phyloP scores from a whole-genome alignment of 2,797 vertebrate genomes.

The Tympanoctomys barrerae region DNA sequence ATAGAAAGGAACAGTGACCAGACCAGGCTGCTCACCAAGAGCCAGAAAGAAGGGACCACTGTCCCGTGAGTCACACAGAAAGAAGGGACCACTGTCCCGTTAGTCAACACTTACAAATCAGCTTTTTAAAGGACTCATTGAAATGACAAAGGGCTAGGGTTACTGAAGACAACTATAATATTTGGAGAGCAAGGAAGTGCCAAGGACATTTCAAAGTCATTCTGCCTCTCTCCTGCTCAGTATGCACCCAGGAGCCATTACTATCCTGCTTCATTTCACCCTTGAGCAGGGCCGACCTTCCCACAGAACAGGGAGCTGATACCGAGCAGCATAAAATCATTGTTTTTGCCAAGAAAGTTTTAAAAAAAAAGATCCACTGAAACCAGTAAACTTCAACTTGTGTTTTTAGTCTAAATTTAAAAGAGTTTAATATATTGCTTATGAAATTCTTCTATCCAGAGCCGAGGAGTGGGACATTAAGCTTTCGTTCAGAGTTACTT shows the following conservation, averaged over 20 bases:
- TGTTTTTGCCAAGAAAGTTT: not conserved
- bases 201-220: not conserved
- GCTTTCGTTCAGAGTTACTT: constrained; percentile 75
- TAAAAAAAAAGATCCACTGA: not conserved
- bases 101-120: not conserved
- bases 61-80: not conserved
- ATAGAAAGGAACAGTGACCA: not conserved
- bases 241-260: not conserved
- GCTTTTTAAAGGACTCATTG: not conserved
- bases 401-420: constrained; percentile 72
- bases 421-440: constrained; percentile 72
- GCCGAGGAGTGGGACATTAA: constrained; percentile 71
- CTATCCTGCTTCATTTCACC: not conserved
- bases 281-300: not conserved
- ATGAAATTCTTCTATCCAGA: constrained; percentile 78
- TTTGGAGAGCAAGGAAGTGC: not conserved
- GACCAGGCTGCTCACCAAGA: not conserved
- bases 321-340: constrained; percentile 2
- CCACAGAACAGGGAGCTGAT: not conserved
- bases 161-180: not conserved
- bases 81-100: not conserved
- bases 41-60: not conserved
- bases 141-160: constrained; percentile 41
- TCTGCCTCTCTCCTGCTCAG: constrained; percentile 34
- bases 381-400: constrained; percentile 48